Base-by-base conservation (phyloP, 2,797 vertebrate species). In the Eospalax fontanierii region DNA sequence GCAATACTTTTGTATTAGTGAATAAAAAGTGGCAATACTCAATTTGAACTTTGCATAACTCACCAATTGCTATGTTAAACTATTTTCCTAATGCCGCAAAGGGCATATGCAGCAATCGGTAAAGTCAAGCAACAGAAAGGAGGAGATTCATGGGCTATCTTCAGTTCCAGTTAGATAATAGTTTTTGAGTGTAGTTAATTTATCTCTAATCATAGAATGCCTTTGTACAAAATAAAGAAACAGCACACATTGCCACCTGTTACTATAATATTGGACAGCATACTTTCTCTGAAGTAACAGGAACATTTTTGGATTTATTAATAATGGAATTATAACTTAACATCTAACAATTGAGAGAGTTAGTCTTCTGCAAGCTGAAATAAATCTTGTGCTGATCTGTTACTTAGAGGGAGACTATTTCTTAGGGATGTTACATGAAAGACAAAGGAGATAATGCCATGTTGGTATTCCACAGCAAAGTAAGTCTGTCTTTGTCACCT, bases 91-190 rank as follows among this genome's bases (percentile, higher is more conserved):
- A 95, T 79, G 46, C 57, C 16, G 68, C 70, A 89, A 90, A 92
- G 59, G 15, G 6, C 21, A 40, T 6, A 1, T 71, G 30, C 21
- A 14, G 24, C 22, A 30, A 81, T 95, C 82, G 87, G 28, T 75
- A 75, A 92, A 96, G 92, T 38, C 50, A 88, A 92, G 54, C 86
- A 87, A 18, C 16, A 50, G 83, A 92, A 86, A 82, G 87, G 26
- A 92, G 71, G 57, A 88, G 89, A 90, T 22, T 15, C 9, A n/a
- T 28, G 9, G 30, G 3, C 33, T 86, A 15, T 40, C 50, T 86
- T 96, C 83, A 54, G 57, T 90, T 96, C n/a, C 33, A 80, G 50
- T n/a, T 71, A 80, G 14, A n/a, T 79, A 87, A 73, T 33, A 76
- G 57, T 80, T 92, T 88, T 78, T 90, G 73, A 90, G 40, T 65